Evolutionary conservation across 2,888 invertebrate genomes (phyloP).

Genomic region (Andrena bicolor): DNA sequence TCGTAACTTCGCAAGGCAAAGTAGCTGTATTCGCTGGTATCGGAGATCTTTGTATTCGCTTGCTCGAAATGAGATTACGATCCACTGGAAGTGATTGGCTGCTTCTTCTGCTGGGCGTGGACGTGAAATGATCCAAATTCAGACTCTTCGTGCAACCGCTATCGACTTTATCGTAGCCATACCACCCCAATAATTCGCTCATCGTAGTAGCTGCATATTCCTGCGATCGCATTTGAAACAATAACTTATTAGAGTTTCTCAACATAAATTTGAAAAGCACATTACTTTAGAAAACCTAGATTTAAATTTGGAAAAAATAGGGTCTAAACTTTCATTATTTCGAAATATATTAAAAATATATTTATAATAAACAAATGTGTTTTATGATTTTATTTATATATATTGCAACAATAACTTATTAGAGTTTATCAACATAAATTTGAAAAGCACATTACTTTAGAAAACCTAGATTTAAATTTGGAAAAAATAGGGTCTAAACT

Average conservation of each 20-base stretch:
- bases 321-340: no score
- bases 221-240: constrained; percentile 86
- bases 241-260: constrained; percentile 7
- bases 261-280: no score
- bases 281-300: no score
- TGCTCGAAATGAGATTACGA: constrained; percentile 56
- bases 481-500: no score
- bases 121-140: constrained; percentile 84
- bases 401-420: constrained; percentile 17
- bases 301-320: no score
- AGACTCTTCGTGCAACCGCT: constrained; percentile 88
- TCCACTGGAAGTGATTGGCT: constrained; percentile 60
- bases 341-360: no score
- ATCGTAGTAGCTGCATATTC: constrained; percentile 96
- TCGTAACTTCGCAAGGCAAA: constrained; percentile 62
- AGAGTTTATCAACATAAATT: no score
- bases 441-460: no score
- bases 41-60: constrained; percentile 60
- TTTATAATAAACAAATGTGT: no score
- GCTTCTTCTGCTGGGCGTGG: constrained; percentile 70
- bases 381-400: no score
- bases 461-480: no score
- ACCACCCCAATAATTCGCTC: constrained; percentile 97
- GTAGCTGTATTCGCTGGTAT: constrained; percentile 39
- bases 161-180: constrained; percentile 93